Evolutionary conservation across 2,888 invertebrate genomes (phyloP), one percentile per base, ranked within the genome.

Genomic region (Linyphia triangularis): DNA sequence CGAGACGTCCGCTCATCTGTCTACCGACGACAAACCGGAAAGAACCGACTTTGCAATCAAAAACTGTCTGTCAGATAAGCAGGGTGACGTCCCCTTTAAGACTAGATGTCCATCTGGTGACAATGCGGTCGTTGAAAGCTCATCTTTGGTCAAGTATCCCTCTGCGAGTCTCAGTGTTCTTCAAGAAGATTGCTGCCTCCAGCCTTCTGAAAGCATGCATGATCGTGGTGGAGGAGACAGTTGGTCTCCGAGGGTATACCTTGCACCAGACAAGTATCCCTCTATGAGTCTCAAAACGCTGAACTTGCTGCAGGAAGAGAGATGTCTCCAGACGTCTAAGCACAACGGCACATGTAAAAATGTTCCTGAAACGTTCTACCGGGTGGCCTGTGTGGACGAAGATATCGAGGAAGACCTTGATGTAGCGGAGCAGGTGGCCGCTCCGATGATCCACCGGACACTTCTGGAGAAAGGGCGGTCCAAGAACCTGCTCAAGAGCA

Each of bases 1-100:
- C 90, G 93, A 92, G 90, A 92, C 92, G 61, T 91, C 91, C 33
- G 89, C 90, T 81, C 92, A 92, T 89, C 75, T 91, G 5, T 92
- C 92, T 5, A 92, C 92, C 63, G 92, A 93, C 83, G 93, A 93
- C 82, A 91, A 13, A 91, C 91, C 30, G 43, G 91, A 73, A 59
- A 24, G 33, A 7, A 19, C 37, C 13, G 59, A 70, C 10, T 28
- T 40, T 24, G 19, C 3, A n/a, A 24, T 30, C 10, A 30, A 24
- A 16, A 16, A 19, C 9, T n/a, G n/a, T 9, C 73, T 51, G 13
- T 19, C 24, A 26, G 6, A 16, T 3, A 72, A 43, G 16, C 13
- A 10, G 22, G 9, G 13, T 40, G n/a, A n/a, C n/a, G n/a, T n/a
- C n/a, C n/a, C n/a, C n/a, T n/a, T n/a, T n/a, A n/a, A n/a, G n/a